phyloP scores from a whole-genome alignment of 2,113 vertebrate genomes.

The Dipodomys merriami region DNA sequence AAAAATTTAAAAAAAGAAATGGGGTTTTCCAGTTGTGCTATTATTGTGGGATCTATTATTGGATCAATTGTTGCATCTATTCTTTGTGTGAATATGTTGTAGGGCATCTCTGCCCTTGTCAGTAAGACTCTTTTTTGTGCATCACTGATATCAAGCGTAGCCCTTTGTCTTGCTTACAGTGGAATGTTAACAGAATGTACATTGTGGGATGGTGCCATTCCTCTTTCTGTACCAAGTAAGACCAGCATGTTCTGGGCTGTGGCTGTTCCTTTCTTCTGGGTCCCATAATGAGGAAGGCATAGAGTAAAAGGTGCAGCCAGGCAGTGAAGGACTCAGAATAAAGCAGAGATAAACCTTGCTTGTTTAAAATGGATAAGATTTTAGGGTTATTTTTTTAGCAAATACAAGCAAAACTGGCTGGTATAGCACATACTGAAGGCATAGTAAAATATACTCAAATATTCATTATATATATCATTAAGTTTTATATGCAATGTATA shows the following conservation, averaged over 20 bases:
- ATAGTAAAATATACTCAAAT: too few species aligned
- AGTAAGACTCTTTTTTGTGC: conserved; percentile 8
- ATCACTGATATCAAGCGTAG: neutral
- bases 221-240: neutral
- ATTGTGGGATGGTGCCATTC: neutral
- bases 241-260: neutral
- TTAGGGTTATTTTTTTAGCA: neutral
- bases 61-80: neutral
- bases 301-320: neutral
- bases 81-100: conserved; percentile 1
- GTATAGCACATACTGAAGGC: neutral
- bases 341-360: conserved; percentile 23
- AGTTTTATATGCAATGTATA: neutral
- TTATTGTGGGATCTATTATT: neutral
- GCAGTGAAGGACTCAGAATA: neutral
- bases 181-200: neutral
- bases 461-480: conserved; percentile 10
- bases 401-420: neutral
- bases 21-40: neutral
- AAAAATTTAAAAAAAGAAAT: too few species aligned
- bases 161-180: neutral
- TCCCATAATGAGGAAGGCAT: neutral
- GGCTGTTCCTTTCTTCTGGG: neutral
- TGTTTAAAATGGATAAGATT: conserved; percentile 9
- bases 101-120: neutral